phyloP scores from a whole-genome alignment of 2,113 vertebrate genomes.

The Telmatochromis bifrenatus region DNA sequence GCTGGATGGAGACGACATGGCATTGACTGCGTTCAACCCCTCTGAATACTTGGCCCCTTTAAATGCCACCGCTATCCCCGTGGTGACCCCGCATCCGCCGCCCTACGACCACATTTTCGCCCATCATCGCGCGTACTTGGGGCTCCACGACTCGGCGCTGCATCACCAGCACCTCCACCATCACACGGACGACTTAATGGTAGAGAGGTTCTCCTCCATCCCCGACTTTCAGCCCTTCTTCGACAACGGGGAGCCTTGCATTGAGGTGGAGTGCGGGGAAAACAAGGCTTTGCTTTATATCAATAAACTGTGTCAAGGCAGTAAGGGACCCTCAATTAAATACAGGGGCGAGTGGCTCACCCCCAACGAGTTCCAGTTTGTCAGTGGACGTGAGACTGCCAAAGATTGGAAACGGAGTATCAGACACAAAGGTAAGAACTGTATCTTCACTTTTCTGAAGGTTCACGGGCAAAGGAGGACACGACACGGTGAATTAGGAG shows the following conservation, averaged over 20 bases:
- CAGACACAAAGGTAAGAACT: conserved; percentile 87
- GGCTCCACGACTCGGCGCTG: conserved; percentile 75
- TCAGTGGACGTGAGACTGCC: conserved; percentile 96
- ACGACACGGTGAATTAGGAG: not conserved
- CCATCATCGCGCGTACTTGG: conserved; percentile 82
- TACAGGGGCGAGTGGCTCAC: conserved; percentile 97
- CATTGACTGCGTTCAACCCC: conserved; percentile 85
- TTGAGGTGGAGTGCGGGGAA: conserved; percentile 97
- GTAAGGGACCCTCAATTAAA: conserved; percentile 95
- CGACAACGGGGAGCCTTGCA: conserved; percentile 93
- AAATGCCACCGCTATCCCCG: conserved; percentile 81
- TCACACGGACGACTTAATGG: conserved; percentile 84
- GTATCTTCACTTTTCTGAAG: not conserved
- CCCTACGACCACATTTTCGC: conserved; percentile 84
- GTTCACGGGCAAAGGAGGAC: not conserved
- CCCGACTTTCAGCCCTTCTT: conserved; percentile 95
- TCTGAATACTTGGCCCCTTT: conserved; percentile 85
- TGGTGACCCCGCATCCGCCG: conserved; percentile 85
- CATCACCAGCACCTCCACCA: conserved; percentile 77
- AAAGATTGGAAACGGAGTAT: conserved; percentile 99
- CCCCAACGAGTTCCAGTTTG: conserved; percentile 97
- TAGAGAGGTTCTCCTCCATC: conserved; percentile 87
- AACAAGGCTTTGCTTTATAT: conserved; percentile 96
- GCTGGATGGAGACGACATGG: conserved; percentile 88
- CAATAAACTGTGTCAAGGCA: conserved; percentile 94